Evolutionary conservation across 2,888 invertebrate species (phyloP), one percentile per base, ranked within the genome.

Genomic region (Papilio elwesi): DNA sequence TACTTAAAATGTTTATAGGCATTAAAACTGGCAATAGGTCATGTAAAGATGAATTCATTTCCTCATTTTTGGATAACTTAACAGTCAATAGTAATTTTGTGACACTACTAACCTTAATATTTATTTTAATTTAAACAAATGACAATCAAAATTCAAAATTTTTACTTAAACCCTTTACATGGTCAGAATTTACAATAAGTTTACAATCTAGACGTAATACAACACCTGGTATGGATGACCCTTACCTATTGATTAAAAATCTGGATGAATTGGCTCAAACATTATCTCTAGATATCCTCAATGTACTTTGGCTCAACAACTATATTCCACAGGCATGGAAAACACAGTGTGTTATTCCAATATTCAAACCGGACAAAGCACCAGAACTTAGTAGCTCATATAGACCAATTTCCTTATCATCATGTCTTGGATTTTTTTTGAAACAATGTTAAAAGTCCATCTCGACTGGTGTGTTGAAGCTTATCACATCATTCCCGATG

Each of bases 351-450:
- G 66, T 74, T 43, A 67, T 74, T 43, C 73, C 73, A 7, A 74
- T 76, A 2, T 12, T 49, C 49, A 49, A 49, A 49, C 49, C 49
- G 11, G 49, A 49, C 49, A 49, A 49, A 49, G 69, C 69, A 47
- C 51, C 76, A 43, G 73, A 74, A 9, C 63, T 57, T 15, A 73
- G 73, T 59, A 74, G 74, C 64, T 76, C 71, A 15, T 74, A 76
- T 66, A 38, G 75, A 52, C 71, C 76, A 36, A 74, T 76, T 38
- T 74, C 76, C 10, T 62, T 74, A 52, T 74, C 74, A 0, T 76
- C 72, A 26, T 74, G 74, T 68, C n/a, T n/a, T n/a, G n/a, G n/a
- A n/a, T n/a, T n/a, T n/a, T 26, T 26, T 26, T 26, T 26, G 26
- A 71, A 65, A 70, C 38, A 6, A 71, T 74, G 55, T 15, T 73